These are phyloP conservation scores for Phthorimaea operculella DNA, from an alignment of 1,140 invertebrate species.

Conservation along the genomic window DNA sequence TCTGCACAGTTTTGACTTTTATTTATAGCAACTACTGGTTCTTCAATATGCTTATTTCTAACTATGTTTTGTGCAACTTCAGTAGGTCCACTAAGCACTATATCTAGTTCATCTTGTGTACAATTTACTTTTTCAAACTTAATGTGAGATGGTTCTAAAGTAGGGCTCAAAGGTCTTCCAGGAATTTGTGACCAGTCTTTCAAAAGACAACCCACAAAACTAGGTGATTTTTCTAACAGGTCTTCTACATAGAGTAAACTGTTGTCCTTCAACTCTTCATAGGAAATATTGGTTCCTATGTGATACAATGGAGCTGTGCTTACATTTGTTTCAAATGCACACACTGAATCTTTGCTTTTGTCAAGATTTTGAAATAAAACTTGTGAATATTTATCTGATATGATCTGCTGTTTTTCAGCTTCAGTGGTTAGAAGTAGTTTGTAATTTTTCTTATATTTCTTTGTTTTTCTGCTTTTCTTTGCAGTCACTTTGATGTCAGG, in stretches of 20 bases:
- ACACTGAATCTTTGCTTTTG: constrained; percentile 12
- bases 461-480: constrained; percentile 24
- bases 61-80: constrained; percentile 29
- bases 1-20: background rate
- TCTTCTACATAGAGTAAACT: constrained; percentile 60
- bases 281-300: constrained; percentile 34
- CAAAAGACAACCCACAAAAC: constrained; percentile 54
- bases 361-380: constrained; percentile 38
- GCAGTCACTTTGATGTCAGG: constrained; percentile 30
- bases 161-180: constrained; percentile 55
- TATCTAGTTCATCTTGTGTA: constrained; percentile 46
- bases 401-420: constrained; percentile 43
- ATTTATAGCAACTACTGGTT: background rate
- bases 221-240: constrained; percentile 33
- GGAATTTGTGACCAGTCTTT: constrained; percentile 60
- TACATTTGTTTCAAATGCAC: constrained; percentile 8
- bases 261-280: constrained; percentile 40
- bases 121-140: constrained; percentile 38
- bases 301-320: constrained; percentile 22
- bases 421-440: constrained; percentile 37
- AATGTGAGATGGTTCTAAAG: constrained; percentile 19
- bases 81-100: constrained; percentile 44
- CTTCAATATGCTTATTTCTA: constrained; percentile 18
- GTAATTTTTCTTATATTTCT: constrained; percentile 35
- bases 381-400: constrained; percentile 46